Percentiles rank a stretch among this genome's conserved stretches.
Evolutionary conservation across 2,797 vertebrate genomes (phyloP).

Genomic region (Danio choprae): DNA sequence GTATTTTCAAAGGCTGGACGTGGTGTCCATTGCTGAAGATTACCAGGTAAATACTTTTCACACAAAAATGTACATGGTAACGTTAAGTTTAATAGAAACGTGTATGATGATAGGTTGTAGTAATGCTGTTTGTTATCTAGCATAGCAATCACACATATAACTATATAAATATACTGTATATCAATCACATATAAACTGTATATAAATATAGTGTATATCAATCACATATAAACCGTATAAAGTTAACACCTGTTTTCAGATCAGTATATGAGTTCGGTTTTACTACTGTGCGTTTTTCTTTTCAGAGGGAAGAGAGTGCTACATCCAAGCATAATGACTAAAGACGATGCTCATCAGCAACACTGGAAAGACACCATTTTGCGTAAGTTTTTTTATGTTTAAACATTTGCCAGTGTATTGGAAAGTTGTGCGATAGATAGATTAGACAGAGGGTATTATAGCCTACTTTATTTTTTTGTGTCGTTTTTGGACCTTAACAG

Average conservation of each 20-base stretch:
- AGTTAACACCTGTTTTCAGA: no score
- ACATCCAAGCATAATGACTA: background rate
- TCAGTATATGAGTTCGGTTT: background rate
- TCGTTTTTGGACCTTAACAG: background rate
- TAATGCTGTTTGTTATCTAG: background rate
- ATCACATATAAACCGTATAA: no score
- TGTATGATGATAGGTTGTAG: background rate
- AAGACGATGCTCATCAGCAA: background rate
- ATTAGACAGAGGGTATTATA: background rate
- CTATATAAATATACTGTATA: no score
- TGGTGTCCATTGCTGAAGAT: background rate
- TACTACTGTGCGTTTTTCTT: background rate
- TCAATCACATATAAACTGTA: no score
- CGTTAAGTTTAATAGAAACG: no score
- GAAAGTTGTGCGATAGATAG: no score
- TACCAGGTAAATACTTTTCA: conserved; percentile 3
- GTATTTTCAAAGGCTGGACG: background rate
- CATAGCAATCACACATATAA: no score
- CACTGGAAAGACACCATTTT: background rate
- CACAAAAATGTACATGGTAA: no score
- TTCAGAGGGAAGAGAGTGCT: background rate
- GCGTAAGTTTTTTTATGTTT: background rate
- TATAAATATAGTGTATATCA: no score
- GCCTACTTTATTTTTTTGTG: background rate
- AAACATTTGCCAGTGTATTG: background rate